A percentile compares a stretch with the other conserved stretches of the same genome.
phyloP scores from a whole-genome alignment of 2,797 vertebrate genomes.

The Tenualosa thibaudeaui region DNA sequence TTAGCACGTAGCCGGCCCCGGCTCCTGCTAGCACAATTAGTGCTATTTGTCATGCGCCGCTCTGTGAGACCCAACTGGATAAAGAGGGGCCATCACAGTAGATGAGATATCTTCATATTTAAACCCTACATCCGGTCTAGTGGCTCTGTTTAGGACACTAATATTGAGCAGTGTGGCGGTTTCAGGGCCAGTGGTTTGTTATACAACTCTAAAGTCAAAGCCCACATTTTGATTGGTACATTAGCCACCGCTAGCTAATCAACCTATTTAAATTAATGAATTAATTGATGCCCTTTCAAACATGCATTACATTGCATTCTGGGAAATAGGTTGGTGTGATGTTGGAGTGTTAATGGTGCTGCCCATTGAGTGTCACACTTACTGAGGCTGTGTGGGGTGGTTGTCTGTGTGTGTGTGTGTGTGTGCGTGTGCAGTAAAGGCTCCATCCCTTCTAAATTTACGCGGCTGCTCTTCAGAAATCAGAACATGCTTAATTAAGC shows the following conservation, averaged over 20 bases:
- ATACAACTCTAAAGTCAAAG: neutral
- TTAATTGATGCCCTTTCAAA: constrained; percentile 8
- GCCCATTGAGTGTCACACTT: constrained; percentile 33
- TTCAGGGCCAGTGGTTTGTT: neutral
- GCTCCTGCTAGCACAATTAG: constrained; percentile 69
- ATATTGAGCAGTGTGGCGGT: neutral
- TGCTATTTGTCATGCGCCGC: constrained; percentile 51
- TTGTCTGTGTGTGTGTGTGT: neutral
- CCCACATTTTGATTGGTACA: constrained; percentile 1
- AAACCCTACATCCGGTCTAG: neutral
- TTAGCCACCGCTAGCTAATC: constrained; percentile 7
- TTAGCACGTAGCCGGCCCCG: constrained; percentile 86
- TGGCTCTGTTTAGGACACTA: neutral
- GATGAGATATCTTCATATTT: constrained; percentile 11
- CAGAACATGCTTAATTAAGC: constrained; percentile 63
- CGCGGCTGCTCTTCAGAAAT: constrained; percentile 51
- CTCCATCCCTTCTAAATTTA: constrained; percentile 36
- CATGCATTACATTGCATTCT: neutral
- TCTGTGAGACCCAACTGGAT: neutral
- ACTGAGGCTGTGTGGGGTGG: neutral
- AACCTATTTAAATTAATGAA: neutral
- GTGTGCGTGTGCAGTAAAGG: constrained; percentile 21
- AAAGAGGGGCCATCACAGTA: neutral
- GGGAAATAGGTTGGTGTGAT: neutral
- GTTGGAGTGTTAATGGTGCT: neutral